A percentile compares a stretch with the other conserved stretches of the same genome.
Evolutionary conservation across 1,140 invertebrate genomes (phyloP).

Genomic region (Philopotamus ludificatus): DNA sequence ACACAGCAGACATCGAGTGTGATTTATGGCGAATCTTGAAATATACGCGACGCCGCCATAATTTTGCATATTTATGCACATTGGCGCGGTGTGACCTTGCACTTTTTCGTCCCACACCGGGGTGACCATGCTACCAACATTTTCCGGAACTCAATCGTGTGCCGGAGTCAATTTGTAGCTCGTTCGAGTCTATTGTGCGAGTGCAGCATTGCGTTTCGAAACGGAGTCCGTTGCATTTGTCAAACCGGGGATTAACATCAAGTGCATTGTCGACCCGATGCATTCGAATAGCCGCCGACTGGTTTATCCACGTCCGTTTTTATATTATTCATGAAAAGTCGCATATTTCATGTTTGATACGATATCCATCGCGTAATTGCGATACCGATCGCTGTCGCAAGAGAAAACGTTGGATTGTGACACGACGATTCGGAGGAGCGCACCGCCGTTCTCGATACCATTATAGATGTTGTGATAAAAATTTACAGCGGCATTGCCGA

Average conservation of each 20-base stretch:
- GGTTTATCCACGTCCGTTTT: neutral
- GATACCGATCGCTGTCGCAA: neutral
- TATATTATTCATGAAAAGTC: neutral
- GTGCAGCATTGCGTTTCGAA: constrained; percentile 15
- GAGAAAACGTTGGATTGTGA: too few relatives aligned
- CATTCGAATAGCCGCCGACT: constrained; percentile 2
- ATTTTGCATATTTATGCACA: neutral
- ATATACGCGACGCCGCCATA: neutral
- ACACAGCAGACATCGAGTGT: constrained; percentile 1
- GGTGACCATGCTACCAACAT: too few relatives aligned
- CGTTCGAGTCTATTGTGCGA: constrained; percentile 8
- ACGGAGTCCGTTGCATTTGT: constrained; percentile 25
- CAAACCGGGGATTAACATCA: constrained; percentile 25
- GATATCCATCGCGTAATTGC: neutral
- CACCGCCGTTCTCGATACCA: too few relatives aligned
- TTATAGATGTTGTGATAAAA: too few relatives aligned
- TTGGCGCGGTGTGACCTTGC: too few relatives aligned
- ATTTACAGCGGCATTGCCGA: too few relatives aligned
- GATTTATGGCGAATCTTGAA: constrained; percentile 1
- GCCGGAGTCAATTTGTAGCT: neutral
- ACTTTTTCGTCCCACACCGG: too few relatives aligned
- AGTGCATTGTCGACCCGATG: constrained; percentile 13
- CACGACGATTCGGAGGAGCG: too few relatives aligned
- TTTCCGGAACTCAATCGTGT: neutral
- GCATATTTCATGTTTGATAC: neutral